Conservation (phyloP, 2,888 invertebrate species). For the Miltochrista miniata region DNA sequence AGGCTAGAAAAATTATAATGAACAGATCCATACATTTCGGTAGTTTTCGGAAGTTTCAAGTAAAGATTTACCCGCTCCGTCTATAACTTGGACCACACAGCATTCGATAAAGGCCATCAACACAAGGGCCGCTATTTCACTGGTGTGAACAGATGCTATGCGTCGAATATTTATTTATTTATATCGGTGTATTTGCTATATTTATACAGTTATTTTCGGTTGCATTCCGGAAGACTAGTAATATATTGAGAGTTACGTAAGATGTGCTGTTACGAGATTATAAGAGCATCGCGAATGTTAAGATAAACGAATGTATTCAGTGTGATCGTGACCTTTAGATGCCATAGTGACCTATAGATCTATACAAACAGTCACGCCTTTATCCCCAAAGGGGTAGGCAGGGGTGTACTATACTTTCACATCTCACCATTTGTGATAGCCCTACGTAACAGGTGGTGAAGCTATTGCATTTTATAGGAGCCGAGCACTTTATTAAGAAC, state of each 20-base stretch:
- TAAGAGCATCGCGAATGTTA: neutral
- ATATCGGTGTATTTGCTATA: slow-evolving; percentile 5
- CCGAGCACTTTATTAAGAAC: no score
- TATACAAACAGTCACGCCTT: neutral
- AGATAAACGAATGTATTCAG: neutral
- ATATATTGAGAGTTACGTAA: slow-evolving; percentile 5
- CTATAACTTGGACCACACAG: slow-evolving; percentile 2
- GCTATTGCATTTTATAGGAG: no score
- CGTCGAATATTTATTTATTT: neutral
- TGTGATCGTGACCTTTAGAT: neutral
- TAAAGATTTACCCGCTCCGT: neutral
- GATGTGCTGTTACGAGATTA: slow-evolving; percentile 15
- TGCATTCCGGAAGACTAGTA: slow-evolving; percentile 13
- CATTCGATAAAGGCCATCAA: slow-evolving; percentile 22
- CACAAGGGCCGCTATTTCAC: slow-evolving; percentile 29
- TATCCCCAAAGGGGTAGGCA: no score
- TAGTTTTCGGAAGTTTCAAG: no score
- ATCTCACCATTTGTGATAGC: no score
- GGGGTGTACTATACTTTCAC: no score
- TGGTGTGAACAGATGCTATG: slow-evolving; percentile 24
- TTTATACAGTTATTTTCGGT: slow-evolving; percentile 7
- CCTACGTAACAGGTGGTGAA: no score
- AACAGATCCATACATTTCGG: no score
- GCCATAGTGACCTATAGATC: neutral
- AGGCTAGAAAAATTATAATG: no score